These are phyloP conservation scores for Antechinus stuartii DNA, from an alignment of 2,113 vertebrate genomes.

Conservation along the genomic window DNA sequence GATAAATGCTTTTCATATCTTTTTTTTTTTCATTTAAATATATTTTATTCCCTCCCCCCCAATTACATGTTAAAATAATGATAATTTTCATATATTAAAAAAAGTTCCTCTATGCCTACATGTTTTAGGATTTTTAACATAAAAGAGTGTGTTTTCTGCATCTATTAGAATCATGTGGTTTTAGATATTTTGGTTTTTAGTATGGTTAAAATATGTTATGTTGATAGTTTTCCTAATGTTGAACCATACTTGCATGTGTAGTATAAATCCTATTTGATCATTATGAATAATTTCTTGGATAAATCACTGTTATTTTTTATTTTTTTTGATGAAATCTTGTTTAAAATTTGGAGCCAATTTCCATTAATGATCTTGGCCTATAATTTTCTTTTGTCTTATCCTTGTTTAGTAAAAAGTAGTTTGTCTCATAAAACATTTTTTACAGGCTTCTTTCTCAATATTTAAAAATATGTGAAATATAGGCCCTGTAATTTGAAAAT, in stretches of 20 bases:
- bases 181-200: neutral
- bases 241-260: neutral
- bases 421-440: neutral
- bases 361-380: neutral
- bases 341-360: neutral
- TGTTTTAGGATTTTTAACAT: no score
- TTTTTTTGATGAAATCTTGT: neutral
- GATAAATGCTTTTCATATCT: neutral
- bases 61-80: neutral
- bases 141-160: neutral
- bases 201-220: neutral
- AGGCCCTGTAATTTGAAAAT: neutral
- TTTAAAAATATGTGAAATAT: neutral
- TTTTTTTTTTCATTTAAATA: neutral
- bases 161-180: neutral
- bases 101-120: no score
- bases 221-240: neutral
- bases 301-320: neutral
- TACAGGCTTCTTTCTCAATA: neutral
- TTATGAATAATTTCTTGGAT: neutral
- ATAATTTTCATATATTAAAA: neutral
- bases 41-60: neutral
- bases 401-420: neutral
- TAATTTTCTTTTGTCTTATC: neutral
- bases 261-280: neutral